A percentile compares a stretch with the other conserved stretches of the same genome.
Conservation (phyloP, 2,888 invertebrate species). For the Scaptomyza caliginosa region DNA sequence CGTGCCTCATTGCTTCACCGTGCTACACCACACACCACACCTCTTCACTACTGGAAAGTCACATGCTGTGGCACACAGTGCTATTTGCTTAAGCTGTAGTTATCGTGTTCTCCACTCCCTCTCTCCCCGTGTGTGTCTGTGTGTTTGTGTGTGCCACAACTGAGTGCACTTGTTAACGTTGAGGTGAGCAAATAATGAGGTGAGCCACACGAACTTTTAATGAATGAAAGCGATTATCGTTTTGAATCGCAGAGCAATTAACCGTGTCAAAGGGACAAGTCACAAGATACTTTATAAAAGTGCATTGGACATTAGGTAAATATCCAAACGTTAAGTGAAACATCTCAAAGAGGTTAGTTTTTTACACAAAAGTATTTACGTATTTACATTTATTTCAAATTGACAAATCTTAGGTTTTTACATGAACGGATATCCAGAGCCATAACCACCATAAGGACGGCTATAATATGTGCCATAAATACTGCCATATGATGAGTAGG, state of each 20-base stretch:
- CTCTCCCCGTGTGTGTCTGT: constrained; percentile 1
- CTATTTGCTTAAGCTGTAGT: constrained; percentile 74
- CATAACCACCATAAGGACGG: constrained; percentile 29
- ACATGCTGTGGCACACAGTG: constrained; percentile 25
- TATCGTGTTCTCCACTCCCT: constrained; percentile 26
- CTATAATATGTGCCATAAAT: constrained; percentile 14
- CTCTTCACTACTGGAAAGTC: constrained; percentile 3
- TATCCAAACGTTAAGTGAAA: constrained; percentile 33
- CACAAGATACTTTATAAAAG: constrained; percentile 12
- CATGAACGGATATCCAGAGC: constrained; percentile 42
- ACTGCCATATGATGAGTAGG: background rate
- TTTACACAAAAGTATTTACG: background rate
- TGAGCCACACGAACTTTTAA: constrained; percentile 67
- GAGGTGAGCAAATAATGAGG: constrained; percentile 75
- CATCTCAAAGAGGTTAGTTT: constrained; percentile 12
- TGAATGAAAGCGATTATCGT: constrained; percentile 77
- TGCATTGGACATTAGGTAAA: constrained; percentile 21
- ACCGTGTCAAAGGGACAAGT: constrained; percentile 63
- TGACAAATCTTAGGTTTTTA: constrained; percentile 25
- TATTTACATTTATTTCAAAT: constrained; percentile 27
- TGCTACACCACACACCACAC: background rate
- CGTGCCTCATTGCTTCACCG: constrained; percentile 11
- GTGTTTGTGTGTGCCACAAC: constrained; percentile 29
- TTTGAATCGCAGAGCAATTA: constrained; percentile 67
- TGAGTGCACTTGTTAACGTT: constrained; percentile 65